Base-by-base conservation (phyloP, 1,140 invertebrate species). In the Neodiprion fabricii region DNA sequence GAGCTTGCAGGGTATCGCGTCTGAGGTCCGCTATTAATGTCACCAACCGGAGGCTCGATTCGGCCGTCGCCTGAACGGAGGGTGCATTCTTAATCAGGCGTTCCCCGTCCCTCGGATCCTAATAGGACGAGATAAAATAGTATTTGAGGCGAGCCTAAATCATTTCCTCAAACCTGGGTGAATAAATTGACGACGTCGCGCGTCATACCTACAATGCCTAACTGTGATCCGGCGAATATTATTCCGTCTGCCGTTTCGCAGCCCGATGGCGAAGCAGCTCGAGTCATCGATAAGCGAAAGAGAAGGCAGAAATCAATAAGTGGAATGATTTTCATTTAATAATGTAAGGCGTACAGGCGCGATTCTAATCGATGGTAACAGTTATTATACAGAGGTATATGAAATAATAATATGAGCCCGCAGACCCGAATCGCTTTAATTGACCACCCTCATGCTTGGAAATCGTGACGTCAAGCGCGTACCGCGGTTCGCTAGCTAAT, bases 51-150 rank as follows among this genome's bases (percentile, higher is more conserved):
- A 61, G 53, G 53, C 53, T 12, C 11, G 53, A 17, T 9, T 17
- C 74, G 80, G 78, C 80, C 80, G 79, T 74, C 77, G 81, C 79
- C 81, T 72, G 28, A 61, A 53, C 28, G 76, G 72, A 77, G 81
- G 81, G 81, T 82, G 80, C 81, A 82, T 82, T 79, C 78, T 82
- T 82, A 82, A 82, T 80, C 76, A 80, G 76, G 47, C 72, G 40
- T 75, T 73, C 76, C 73, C 75, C 53, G n/a, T 12, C 53, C 74
- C 70, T 74, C 72, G 74, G 68, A 72, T 72, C 78, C 68, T 71
- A 50, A 50, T 50, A 48, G 48, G 48, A 47, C 12, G 74, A 75
- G 80, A 80, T 80, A 79, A 82, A 80, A 77, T 79, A 82, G 76
- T 74, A 80, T 72, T 74, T 76, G 66, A 72, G 75, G 66, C 67